Percentiles rank a stretch among this genome's conserved stretches.
Conservation (phyloP, 2,113 vertebrate genomes). For the Neolamprologus ventralis region DNA sequence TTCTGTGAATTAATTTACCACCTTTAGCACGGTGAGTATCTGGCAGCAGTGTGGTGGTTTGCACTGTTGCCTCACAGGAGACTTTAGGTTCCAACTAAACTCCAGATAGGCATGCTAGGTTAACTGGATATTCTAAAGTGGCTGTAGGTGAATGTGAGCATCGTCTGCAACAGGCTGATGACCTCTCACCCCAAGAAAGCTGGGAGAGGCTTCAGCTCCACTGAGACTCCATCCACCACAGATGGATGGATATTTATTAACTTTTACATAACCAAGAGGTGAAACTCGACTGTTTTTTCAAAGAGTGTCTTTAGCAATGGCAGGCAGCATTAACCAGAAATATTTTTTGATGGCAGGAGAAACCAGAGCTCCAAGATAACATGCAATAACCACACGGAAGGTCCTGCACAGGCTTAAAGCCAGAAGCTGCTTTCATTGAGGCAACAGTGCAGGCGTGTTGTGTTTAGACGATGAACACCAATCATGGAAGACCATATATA, state of each 20-base stretch:
- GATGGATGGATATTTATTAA: background rate
- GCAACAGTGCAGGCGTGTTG: background rate
- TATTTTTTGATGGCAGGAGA: background rate
- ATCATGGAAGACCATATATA: background rate
- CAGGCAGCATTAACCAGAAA: background rate
- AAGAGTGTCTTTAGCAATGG: background rate
- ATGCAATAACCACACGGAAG: background rate
- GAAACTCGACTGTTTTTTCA: background rate
- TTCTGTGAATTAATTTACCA: background rate
- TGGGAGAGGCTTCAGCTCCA: background rate
- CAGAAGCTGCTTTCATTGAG: background rate
- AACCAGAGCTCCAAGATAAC: background rate
- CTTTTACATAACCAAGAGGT: background rate
- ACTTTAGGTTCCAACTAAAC: background rate
- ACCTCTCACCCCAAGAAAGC: background rate
- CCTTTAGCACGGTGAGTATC: background rate
- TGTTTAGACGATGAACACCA: background rate
- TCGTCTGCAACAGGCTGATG: background rate
- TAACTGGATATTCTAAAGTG: background rate
- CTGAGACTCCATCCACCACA: background rate
- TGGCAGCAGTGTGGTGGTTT: background rate
- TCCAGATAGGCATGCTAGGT: background rate
- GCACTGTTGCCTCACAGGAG: background rate
- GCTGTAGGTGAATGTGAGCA: background rate
- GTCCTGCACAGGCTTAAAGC: background rate